phyloP scores from a whole-genome alignment of 2,888 invertebrate species.

The Hypomecis atomaria region DNA sequence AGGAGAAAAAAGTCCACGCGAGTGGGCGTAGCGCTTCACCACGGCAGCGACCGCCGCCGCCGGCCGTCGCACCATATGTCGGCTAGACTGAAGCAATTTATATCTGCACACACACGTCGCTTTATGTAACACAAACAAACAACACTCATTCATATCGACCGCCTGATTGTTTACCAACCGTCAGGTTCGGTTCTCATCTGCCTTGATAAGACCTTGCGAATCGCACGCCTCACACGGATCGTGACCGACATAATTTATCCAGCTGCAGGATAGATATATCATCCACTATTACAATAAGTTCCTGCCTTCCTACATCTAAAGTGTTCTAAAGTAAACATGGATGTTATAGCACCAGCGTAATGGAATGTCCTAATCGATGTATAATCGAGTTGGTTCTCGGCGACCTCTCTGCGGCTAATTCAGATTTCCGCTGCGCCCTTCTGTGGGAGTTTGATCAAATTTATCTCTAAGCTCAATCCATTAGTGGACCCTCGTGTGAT shows the following conservation, averaged over 20 bases:
- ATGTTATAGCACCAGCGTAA: slow-evolving; percentile 18
- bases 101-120: slow-evolving; percentile 44
- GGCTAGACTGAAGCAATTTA: slow-evolving; percentile 45
- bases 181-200: slow-evolving; percentile 23
- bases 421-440: slow-evolving; percentile 75
- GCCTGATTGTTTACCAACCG: slow-evolving; percentile 36
- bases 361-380: slow-evolving; percentile 30
- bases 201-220: slow-evolving; percentile 2
- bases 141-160: slow-evolving; percentile 43
- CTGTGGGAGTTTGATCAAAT: slow-evolving; percentile 72
- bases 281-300: slow-evolving; percentile 8
- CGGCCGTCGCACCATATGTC: slow-evolving; percentile 37
- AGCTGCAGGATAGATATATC: slow-evolving; percentile 3
- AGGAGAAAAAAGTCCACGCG: slow-evolving; percentile 42
- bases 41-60: slow-evolving; percentile 23
- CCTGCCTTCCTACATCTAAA: slow-evolving; percentile 16
- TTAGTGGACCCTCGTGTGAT: slow-evolving; percentile 76
- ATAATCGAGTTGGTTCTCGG: slow-evolving; percentile 44
- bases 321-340: slow-evolving; percentile 9
- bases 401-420: slow-evolving; percentile 60
- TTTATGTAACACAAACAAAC: slow-evolving; percentile 45
- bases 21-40: slow-evolving; percentile 47
- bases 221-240: slow-evolving; percentile 13
- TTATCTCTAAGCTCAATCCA: slow-evolving; percentile 76
- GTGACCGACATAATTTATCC: slow-evolving; percentile 7